These are phyloP conservation scores for Macrophya annulata DNA, from an alignment of 2,888 invertebrate species.

Conservation along the genomic window DNA sequence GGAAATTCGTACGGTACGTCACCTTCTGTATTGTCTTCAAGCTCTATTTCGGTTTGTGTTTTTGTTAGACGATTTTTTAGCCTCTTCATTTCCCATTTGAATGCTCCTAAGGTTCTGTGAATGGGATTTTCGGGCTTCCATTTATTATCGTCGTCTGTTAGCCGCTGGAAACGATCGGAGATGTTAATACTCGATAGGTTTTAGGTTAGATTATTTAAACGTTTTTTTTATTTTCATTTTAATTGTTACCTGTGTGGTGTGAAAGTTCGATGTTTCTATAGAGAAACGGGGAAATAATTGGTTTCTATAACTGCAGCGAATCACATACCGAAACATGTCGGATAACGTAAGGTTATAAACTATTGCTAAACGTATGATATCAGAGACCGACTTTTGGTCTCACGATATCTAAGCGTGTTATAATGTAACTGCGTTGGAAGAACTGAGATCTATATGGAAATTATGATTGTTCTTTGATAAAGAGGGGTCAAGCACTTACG, in stretches of 20 bases:
- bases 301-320: neutral
- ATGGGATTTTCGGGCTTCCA: conserved; percentile 25
- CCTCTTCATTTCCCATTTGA: conserved; percentile 76
- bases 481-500: neutral
- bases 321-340: neutral
- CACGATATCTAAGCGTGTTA: neutral
- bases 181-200: neutral
- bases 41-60: conserved; percentile 47
- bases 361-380: neutral
- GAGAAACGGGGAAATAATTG: neutral
- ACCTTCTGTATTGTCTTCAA: conserved; percentile 53
- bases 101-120: neutral
- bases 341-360: neutral
- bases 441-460: neutral
- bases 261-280: conserved; percentile 7
- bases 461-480: neutral
- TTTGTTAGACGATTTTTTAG: conserved; percentile 69
- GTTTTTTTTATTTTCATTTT: no score
- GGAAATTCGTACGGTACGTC: conserved; percentile 79
- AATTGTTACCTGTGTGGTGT: neutral
- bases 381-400: neutral
- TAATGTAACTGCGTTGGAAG: neutral
- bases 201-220: neutral
- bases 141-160: conserved; percentile 15
- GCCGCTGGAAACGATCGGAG: neutral